These are phyloP conservation scores for Asobara japonica DNA, from an alignment of 1,140 invertebrate species.

Conservation along the genomic window DNA sequence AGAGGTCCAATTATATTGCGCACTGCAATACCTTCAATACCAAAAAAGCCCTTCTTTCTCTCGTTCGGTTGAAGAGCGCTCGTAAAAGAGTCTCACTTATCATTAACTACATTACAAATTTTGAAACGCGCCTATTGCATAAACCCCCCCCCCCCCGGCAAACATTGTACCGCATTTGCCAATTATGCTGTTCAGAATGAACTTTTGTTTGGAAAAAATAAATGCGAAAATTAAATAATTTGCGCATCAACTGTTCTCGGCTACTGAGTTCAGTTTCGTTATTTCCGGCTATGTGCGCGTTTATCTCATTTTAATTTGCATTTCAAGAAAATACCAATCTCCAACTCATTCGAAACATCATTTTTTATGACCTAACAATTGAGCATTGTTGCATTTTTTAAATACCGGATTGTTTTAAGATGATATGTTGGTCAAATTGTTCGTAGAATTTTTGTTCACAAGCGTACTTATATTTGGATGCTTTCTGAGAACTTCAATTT, in stretches of 20 bases:
- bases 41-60: neutral
- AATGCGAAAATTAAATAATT: neutral
- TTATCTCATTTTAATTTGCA: neutral
- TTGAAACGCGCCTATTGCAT: slow-evolving; percentile 4
- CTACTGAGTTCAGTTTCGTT: neutral
- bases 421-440: too few species aligned
- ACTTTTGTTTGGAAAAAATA: neutral
- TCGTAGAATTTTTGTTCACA: too few species aligned
- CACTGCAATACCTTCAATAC: neutral
- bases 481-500: too few species aligned
- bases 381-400: neutral
- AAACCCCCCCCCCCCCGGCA: slow-evolving; percentile 1
- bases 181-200: neutral
- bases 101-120: slow-evolving; percentile 27
- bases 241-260: neutral
- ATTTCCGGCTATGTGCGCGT: neutral
- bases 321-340: neutral
- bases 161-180: slow-evolving; percentile 9
- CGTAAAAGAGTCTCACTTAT: slow-evolving; percentile 26
- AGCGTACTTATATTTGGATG: too few species aligned
- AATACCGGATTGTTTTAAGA: neutral
- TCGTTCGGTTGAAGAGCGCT: slow-evolving; percentile 28
- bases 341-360: neutral
- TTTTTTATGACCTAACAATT: neutral
- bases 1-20: neutral